Conservation (phyloP, 2,888 invertebrate species). For the Liposcelis brunnea region DNA sequence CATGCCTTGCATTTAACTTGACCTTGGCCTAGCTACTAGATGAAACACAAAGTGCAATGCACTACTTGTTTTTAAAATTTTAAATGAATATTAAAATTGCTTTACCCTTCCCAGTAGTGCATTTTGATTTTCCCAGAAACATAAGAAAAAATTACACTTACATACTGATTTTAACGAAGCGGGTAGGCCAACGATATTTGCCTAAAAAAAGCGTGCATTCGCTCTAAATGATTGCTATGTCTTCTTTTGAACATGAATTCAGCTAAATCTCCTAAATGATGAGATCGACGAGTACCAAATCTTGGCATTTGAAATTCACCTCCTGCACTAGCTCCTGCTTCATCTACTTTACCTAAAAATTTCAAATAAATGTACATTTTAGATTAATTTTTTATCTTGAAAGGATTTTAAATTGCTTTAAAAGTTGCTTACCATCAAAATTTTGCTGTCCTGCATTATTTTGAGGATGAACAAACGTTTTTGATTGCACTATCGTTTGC, state of each 20-base stretch:
- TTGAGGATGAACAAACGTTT: slow-evolving; percentile 4
- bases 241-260: slow-evolving; percentile 7
- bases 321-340: not conserved
- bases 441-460: not conserved
- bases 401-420: too few species aligned
- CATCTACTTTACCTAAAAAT: not conserved
- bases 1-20: too few species aligned
- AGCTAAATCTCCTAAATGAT: slow-evolving; percentile 3
- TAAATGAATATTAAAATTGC: too few species aligned
- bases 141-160: too few species aligned
- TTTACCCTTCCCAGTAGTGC: too few species aligned
- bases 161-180: not conserved
- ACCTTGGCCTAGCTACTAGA: too few species aligned
- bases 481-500: not conserved
- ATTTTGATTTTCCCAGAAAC: too few species aligned
- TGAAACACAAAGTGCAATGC: too few species aligned
- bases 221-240: slow-evolving; percentile 1
- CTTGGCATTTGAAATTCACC: slow-evolving; percentile 1
- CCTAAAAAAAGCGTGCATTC: slow-evolving; percentile 5
- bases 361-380: not conserved
- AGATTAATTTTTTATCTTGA: too few species aligned
- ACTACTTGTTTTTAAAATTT: too few species aligned
- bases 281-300: slow-evolving; percentile 4
- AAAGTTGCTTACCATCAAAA: slow-evolving; percentile 3
- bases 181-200: slow-evolving; percentile 4